A percentile compares a stretch with the other conserved stretches of the same genome.
These are phyloP conservation scores for Pteronotus mesoamericanus DNA, from an alignment of 2,797 vertebrate genomes.

Conservation along the genomic window DNA sequence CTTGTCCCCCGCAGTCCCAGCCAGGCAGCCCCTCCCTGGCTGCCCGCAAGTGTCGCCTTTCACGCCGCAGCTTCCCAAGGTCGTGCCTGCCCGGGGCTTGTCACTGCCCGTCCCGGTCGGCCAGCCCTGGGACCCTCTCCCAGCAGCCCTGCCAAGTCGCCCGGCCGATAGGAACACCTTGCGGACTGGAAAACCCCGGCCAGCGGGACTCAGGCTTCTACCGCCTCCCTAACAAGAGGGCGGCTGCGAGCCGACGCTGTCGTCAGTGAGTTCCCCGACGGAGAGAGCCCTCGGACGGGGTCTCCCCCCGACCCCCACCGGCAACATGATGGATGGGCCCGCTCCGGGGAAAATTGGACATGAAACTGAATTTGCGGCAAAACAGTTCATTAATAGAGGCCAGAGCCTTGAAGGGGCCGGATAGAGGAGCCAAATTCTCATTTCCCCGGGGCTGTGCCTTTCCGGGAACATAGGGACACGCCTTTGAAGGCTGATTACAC, in stretches of 20 bases:
- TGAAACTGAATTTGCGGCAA: not conserved
- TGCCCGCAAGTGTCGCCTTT: fast-evolving
- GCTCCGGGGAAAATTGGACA: fast-evolving
- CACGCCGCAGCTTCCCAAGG: no score
- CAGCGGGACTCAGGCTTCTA: not conserved
- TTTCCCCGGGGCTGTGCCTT: not conserved
- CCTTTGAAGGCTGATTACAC: not conserved
- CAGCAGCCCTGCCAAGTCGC: fast-evolving
- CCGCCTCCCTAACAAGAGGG: not conserved
- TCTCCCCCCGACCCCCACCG: fast-evolving
- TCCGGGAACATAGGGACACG: not conserved
- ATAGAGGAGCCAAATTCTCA: not conserved
- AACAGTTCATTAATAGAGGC: not conserved
- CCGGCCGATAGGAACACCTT: not conserved
- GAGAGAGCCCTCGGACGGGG: fast-evolving
- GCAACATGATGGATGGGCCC: not conserved
- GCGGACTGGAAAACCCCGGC: fast-evolving
- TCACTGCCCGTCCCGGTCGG: fast-evolving
- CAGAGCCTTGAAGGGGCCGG: not conserved
- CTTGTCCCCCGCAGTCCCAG: fast-evolving
- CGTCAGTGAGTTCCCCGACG: fast-evolving
- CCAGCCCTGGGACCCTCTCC: not conserved
- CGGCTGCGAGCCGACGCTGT: fast-evolving
- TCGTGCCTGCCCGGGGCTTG: fast-evolving
- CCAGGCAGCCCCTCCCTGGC: fast-evolving